Base-by-base conservation (phyloP, 2,888 invertebrate species). In the Synergus gifuensis region DNA sequence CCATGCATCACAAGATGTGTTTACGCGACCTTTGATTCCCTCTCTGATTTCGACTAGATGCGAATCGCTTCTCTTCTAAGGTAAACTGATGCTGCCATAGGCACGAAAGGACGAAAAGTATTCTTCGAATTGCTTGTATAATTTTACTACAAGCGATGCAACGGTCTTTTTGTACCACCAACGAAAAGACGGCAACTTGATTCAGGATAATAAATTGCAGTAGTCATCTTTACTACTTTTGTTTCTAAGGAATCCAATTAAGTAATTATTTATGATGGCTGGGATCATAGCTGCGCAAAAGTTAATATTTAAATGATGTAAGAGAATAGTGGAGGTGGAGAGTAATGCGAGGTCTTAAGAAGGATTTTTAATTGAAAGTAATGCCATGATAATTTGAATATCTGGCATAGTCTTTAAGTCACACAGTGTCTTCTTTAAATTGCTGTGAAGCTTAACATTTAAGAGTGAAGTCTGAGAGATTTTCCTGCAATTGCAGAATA, bases 21-120 rank as follows among this genome's bases (percentile, higher is more conserved):
- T 69, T 69, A 69, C 69, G 69, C 69, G 69, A 69, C 69, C 69
- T 69, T 69, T 69, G 69, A 69, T 49, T 69, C 69, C 69, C 69
- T 69, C 69, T 46, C 46, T 69, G 69, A 69, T 69, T 69, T 69
- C 46, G 69, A 46, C 49, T 69, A 69, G 49, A 69, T 69, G 49
- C 69, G 69, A 69, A 69, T 69, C 69, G 69, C 69, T 69, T 69
- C 44, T 49, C 44, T 46, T 44, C 46, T 44, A 67, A 44, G 22
- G n/a, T n/a, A 54, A 54, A 66, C 66, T 66, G 66, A 64, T 67
- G 44, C 67, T 67, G 46, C 67, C 67, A 67, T 22, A n/a, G 49
- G 49, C 44, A 42, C 40, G 11, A 66, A 63, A 36, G 36, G 40
- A 63, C 63, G 16, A 46, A 67, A 67, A 67, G 28, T 3, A 42